Evolutionary conservation across 2,888 invertebrate species (phyloP).

Genomic region (Sesamia inferens): DNA sequence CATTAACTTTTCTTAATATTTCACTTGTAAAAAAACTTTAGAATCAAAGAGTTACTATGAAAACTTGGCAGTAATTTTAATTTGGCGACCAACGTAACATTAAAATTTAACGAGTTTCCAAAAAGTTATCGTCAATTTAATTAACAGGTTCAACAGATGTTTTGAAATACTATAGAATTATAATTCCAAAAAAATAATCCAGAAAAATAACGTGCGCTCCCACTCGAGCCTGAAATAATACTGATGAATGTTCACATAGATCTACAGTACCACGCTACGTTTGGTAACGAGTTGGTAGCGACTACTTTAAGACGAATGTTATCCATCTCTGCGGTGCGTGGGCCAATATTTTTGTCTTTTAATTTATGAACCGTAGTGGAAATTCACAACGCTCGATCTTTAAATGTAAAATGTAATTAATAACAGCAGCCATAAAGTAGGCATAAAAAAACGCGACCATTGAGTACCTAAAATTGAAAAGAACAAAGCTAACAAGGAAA

Average conservation of each 20-base stretch:
- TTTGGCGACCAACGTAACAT: conserved; percentile 14
- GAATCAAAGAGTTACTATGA: conserved; percentile 30
- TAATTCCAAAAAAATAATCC: conserved; percentile 27
- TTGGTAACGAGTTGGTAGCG: conserved; percentile 60
- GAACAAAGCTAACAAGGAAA: conserved; percentile 70
- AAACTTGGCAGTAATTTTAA: conserved; percentile 49
- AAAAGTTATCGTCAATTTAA: conserved; percentile 32
- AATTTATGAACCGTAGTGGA: conserved; percentile 41
- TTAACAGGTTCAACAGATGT: conserved; percentile 39
- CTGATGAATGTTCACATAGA: conserved; percentile 75
- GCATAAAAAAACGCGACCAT: conserved; percentile 76
- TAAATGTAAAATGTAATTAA: conserved; percentile 63
- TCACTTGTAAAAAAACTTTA: conserved; percentile 60
- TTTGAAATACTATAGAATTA: conserved; percentile 41
- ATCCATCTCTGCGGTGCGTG: conserved; percentile 69
- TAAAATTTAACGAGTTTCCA: conserved; percentile 11
- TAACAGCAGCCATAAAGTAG: conserved; percentile 73
- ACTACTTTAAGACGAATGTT: conserved; percentile 54
- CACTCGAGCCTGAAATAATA: conserved; percentile 75
- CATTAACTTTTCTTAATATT: conserved; percentile 43
- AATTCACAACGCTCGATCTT: not conserved
- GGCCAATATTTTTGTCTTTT: not conserved
- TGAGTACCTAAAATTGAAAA: conserved; percentile 71
- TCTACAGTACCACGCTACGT: conserved; percentile 55
- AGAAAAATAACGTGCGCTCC: conserved; percentile 72